These are phyloP conservation scores for Octodon degus DNA, from an alignment of 2,113 vertebrate genomes.

Conservation along the genomic window DNA sequence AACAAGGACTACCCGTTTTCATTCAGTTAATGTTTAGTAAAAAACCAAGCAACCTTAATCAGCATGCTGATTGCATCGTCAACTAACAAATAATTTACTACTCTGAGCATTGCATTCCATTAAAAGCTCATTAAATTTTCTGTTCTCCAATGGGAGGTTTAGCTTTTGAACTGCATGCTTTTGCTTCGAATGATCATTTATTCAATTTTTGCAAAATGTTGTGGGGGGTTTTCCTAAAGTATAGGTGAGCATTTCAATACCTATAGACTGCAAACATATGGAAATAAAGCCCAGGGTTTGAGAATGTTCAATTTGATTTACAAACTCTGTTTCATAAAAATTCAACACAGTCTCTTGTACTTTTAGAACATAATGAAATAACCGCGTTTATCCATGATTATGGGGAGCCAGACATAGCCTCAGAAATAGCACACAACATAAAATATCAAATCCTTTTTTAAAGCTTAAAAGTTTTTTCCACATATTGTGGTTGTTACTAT, in stretches of 20 bases:
- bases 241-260: constrained; percentile 77
- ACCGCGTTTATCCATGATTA: constrained; percentile 48
- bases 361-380: constrained; percentile 76
- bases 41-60: constrained; percentile 90
- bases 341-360: constrained; percentile 54
- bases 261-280: constrained; percentile 12
- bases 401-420: constrained; percentile 59
- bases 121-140: constrained; percentile 93
- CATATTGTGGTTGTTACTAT: neutral
- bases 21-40: constrained; percentile 89
- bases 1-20: constrained; percentile 86
- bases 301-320: constrained; percentile 70
- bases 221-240: constrained; percentile 37
- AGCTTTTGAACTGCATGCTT: constrained; percentile 86
- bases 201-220: constrained; percentile 79
- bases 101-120: constrained; percentile 90
- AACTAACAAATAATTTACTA: constrained; percentile 94
- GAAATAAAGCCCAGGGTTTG: constrained; percentile 64
- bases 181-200: constrained; percentile 85
- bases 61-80: constrained; percentile 92
- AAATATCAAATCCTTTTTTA: constrained; percentile 47
- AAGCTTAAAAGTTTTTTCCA: constrained; percentile 41
- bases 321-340: constrained; percentile 68
- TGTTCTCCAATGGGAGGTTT: constrained; percentile 90
- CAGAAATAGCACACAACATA: constrained; percentile 50